Conservation (phyloP, 1,140 invertebrate genomes). For the Drosophila baimaii region DNA sequence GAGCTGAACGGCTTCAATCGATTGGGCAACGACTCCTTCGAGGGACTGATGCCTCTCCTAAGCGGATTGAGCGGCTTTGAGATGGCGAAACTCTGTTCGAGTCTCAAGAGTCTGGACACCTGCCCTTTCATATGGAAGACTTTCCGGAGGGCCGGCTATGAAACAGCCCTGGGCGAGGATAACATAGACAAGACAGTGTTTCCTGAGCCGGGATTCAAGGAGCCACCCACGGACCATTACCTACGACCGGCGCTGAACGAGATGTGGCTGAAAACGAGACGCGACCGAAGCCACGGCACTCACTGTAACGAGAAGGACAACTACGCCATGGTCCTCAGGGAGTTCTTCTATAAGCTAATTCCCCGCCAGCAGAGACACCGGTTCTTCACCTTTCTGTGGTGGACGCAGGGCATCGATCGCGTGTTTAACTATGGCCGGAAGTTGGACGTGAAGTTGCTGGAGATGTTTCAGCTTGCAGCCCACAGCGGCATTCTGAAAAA, state of each 20-base stretch:
- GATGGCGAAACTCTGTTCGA: constrained; percentile 84
- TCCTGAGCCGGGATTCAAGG: constrained; percentile 91
- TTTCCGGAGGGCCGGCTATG: constrained; percentile 88
- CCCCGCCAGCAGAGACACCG: constrained; percentile 76
- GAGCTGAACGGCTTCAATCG: constrained; percentile 57
- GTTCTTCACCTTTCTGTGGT: constrained; percentile 91
- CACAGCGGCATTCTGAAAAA: constrained; percentile 86
- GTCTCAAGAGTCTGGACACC: constrained; percentile 83
- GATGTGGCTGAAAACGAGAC: constrained; percentile 83
- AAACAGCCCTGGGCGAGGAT: constrained; percentile 92
- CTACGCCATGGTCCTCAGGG: constrained; percentile 85
- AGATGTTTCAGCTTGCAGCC: constrained; percentile 86
- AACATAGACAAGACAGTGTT: constrained; percentile 89
- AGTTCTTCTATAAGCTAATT: constrained; percentile 85
- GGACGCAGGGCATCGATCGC: constrained; percentile 90
- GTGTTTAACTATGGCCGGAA: constrained; percentile 88
- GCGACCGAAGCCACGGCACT: constrained; percentile 38
- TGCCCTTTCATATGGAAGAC: constrained; percentile 92
- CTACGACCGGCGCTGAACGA: constrained; percentile 89
- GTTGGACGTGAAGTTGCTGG: constrained; percentile 86
- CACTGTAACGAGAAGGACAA: constrained; percentile 86
- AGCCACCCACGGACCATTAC: constrained; percentile 93
- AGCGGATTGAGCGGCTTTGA: constrained; percentile 86
- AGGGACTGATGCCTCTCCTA: constrained; percentile 90
- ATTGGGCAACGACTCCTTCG: constrained; percentile 84